These are phyloP conservation scores for Rhizomys pruinosus DNA, from an alignment of 2,113 vertebrate genomes.

Conservation along the genomic window DNA sequence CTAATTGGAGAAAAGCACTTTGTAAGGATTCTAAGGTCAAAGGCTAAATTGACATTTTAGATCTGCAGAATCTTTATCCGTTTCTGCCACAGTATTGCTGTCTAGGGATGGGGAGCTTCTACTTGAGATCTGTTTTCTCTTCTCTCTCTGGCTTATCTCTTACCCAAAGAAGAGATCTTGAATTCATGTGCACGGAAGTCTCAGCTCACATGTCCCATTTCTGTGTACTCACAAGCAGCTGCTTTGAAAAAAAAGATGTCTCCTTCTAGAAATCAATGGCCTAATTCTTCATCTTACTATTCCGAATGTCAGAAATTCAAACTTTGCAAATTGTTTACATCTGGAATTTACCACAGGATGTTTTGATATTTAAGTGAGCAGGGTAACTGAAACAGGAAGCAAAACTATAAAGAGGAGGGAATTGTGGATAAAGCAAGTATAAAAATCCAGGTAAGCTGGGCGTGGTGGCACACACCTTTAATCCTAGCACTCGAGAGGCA, in stretches of 20 bases:
- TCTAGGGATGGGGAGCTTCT: neutral
- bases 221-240: neutral
- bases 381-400: neutral
- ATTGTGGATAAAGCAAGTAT: neutral
- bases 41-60: neutral
- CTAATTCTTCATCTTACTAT: neutral
- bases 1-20: neutral
- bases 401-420: neutral
- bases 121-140: neutral
- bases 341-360: neutral
- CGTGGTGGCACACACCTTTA: too few species aligned
- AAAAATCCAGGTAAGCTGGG: too few species aligned
- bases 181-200: neutral
- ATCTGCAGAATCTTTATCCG: neutral
- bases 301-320: neutral
- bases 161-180: neutral
- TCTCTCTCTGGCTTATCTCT: neutral
- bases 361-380: neutral
- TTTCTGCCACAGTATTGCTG: neutral
- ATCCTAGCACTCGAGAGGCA: too few species aligned
- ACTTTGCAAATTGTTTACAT: neutral
- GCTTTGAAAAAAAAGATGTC: neutral
- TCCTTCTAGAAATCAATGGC: neutral
- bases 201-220: neutral
- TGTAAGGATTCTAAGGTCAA: neutral